Evolutionary conservation across 2,113 vertebrate genomes (phyloP), one percentile per base, ranked within the genome.

Genomic region (Orthochromis malagaraziensis): DNA sequence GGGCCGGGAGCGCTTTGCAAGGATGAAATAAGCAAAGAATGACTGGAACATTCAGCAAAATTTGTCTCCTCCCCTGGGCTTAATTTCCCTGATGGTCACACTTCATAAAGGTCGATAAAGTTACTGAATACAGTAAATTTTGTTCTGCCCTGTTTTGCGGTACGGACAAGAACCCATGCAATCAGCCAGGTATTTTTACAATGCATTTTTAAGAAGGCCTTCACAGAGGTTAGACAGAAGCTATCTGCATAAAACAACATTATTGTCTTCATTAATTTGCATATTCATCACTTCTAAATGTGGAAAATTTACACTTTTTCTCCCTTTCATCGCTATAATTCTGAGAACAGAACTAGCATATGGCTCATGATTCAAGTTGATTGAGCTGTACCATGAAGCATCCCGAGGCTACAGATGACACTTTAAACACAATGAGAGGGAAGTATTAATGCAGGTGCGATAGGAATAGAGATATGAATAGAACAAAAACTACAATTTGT

Each of bases 231-330:
- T 19, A 55, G 70, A 53, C 60, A 10, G 55, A 21, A n/a, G 9
- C 38, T 81, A 60, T 55, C 6, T 35, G 40, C 60, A 83, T 51
- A 16, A 82, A 84, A 82, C 35, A 68, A 84, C 26, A 31, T 9
- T 88, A 31, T 81, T 77, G 55, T 38, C 81, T 81, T 54, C 38
- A 24, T 84, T 77, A 68, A 82, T 77, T 57, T 83, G 63, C 90
- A 91, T 91, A 90, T 93, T 90, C 79, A 87, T 90, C 47, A 60
- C 82, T 73, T 89, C 86, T 84, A 85, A 90, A 91, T 58, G 60
- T 83, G 93, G 83, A 91, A 85, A 54, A 57, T 55, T 51, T 7
- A 53, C 65, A 79, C 40, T 26, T 79, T 85, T 63, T 38, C 84
- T 14, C 33, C 19, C 57, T 35, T 77, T 70, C 29, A 73, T 83